Base-by-base conservation (phyloP, 1,140 invertebrate genomes). In the Drosophila bocki region DNA sequence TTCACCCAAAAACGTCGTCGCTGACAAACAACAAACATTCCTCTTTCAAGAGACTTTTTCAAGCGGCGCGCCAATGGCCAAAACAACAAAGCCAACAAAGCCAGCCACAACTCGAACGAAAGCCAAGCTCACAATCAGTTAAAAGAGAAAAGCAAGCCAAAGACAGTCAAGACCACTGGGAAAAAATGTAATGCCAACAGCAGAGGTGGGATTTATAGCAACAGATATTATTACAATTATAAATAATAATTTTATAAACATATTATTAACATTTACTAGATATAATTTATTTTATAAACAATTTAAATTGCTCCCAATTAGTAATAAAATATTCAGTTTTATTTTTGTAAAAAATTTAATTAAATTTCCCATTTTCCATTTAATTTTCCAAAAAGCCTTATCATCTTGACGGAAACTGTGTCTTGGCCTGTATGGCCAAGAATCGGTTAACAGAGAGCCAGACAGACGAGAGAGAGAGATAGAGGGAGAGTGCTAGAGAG, bases 131-230 rank as follows among this genome's bases (percentile, higher is more conserved):
- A 54, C 33, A 54, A 54, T 54, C 51, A 44, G 69, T 62, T 71
- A 82, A 83, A 88, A 90, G 85, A 88, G 85, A 85, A 90, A 85
- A 79, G 78, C 75, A 80, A 65, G 57, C 64, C 53, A 51, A 62
- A 39, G 57, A 78, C 54, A 59, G 67, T 57, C 47, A 62, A 67
- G 71, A 42, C 62, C 57, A 80, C 62, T 75, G 77, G 48, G 59
- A 70, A 74, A 80, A 68, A 50, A 39, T 37, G 0, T 54, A 67
- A 54, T 39, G 45, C 45, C 35, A 32, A 71, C 26, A 71, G 50
- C n/a, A n/a, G n/a, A 0, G 60, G 47, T 39, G 6, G 26, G 33
- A 22, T 61, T 39, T 17, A 15, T 29, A 53, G 41, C 22, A 15
- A 3, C 13, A 7, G 12, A 19, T 13, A 13, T 53, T 12, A 35